Evolutionary conservation across 23 tunicate species (phyloP), one percentile per base, ranked within the genome.

Genomic region (Trididemnum nubilum): DNA sequence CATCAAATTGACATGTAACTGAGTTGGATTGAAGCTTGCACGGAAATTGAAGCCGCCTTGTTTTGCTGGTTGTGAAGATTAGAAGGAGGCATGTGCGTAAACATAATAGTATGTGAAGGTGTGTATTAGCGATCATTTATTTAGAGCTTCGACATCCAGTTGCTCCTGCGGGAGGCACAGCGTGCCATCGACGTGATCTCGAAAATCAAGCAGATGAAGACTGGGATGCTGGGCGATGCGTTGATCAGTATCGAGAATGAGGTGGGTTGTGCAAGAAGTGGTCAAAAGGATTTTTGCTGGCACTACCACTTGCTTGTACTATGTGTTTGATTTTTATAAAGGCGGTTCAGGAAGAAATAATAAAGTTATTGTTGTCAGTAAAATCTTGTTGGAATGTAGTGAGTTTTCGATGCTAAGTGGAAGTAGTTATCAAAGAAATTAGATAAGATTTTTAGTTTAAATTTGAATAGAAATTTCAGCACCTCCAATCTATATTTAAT

Each of bases 141-240:
- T 22, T 35, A 88, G 87, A 88, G 98, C 80, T 85, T 85, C 50
- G 98, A 93, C 64, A 86, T 93, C 31, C 88, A 79, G 64, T 39
- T 84, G 25, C 63, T 93, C 24, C 89, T 93, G 24, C 79, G 87
- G 12, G 93, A 93, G 75, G 92, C 98, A 1, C 98, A 93, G 83
- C 63, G 89, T 49, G 82, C 93, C 1, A 61, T 93, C 31, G 98
- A 93, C 39, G 84, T 93, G 34, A 52, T 93, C 5, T 85, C 90
- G 9, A 93, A 93, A 64, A 93, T 93, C 76, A 93, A 84, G 57
- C 98, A 93, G 66, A 93, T 93, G 98, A 61, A 92, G 23, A 88
- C 85, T 32, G 98, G 98, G n/a, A 87, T 87, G 94, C 83, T 93
- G n/a, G 98, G 98, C 0, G 89, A 93, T 80, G 98, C 98, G 34